phyloP scores from a whole-genome alignment of 2,113 vertebrate species.

The Catharus fuscescens region DNA sequence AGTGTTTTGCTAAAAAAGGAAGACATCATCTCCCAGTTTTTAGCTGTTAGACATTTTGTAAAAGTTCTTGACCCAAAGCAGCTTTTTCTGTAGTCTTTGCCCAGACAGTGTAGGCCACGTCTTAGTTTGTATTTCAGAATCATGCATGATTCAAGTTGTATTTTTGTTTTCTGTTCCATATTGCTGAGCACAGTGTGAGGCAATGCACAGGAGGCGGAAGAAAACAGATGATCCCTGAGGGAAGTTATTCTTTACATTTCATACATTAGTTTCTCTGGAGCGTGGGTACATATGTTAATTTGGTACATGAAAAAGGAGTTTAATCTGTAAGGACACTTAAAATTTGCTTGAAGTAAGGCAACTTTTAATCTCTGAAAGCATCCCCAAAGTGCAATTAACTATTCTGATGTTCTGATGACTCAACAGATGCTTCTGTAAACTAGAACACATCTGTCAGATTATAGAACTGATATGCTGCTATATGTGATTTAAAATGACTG shows the following conservation, averaged over 20 bases:
- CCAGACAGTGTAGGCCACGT: neutral
- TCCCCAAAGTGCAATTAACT: constrained; percentile 37
- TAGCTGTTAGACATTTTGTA: neutral
- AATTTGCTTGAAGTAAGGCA: constrained; percentile 37
- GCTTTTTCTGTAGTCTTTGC: neutral
- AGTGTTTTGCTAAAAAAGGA: neutral
- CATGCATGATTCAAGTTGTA: neutral
- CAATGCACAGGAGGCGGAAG: neutral
- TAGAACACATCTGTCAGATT: constrained; percentile 38
- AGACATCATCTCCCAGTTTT: neutral
- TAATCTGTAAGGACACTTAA: constrained; percentile 29
- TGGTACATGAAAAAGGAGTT: neutral
- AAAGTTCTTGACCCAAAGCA: neutral
- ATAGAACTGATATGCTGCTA: neutral
- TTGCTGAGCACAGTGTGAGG: neutral
- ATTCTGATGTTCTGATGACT: constrained; percentile 51
- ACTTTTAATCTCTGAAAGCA: constrained; percentile 45
- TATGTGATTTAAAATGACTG: neutral
- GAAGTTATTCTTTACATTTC: constrained; percentile 8
- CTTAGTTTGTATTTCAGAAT: constrained; percentile 8
- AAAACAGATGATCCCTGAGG: constrained; percentile 12
- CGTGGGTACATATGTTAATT: constrained; percentile 12
- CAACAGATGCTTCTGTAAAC: constrained; percentile 49
- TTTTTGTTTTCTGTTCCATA: neutral
- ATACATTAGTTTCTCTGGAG: neutral